Evolutionary conservation across 2,113 vertebrate genomes (phyloP), one percentile per base, ranked within the genome.

Genomic region (Phainopepla nitens): DNA sequence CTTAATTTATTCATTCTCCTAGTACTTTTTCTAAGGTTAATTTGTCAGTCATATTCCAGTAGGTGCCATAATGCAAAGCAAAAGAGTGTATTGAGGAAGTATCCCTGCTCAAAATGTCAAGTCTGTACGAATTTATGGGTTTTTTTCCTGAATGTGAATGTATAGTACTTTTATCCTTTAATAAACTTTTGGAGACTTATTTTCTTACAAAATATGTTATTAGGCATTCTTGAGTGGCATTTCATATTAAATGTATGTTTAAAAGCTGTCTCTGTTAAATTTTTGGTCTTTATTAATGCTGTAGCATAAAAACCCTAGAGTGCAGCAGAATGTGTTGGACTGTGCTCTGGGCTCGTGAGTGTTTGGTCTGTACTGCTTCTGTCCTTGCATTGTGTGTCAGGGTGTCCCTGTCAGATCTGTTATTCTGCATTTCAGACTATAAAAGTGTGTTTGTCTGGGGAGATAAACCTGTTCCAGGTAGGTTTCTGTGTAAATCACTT

Each of bases 81-180:
- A 22, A 96, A 64, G 27, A 90, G 89, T 69, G 73, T 56, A 4
- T 57, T 76, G 53, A 94, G 66, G 73, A 95, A 93, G 77, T 71
- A 51, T 95, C 77, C 41, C 61, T 91, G 76, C 87, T 57, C 72
- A 84, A 91, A 92, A 76, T 10, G 11, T 88, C 90, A 92, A 94
- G 82, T 91, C 93, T 93, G 41, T 80, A 66, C 93, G 85, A 44
- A 65, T 44, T 53, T 57, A 33, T 0, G 6, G 17, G 0, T 49
- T 87, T 62, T 54, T 66, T 70, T 64, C 24, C 51, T 84, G 41
- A 56, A 51, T 85, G 60, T 79, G 41, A 89, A 82, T 73, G 35
- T 56, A 5, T 82, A 87, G 36, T 75, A 22, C 50, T 89, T 93
- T 66, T 66, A 73, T 93, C 42, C 78, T 89, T 79, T 90, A 66